phyloP scores from a whole-genome alignment of 2,113 vertebrate genomes.

The Taurulus bubalis region DNA sequence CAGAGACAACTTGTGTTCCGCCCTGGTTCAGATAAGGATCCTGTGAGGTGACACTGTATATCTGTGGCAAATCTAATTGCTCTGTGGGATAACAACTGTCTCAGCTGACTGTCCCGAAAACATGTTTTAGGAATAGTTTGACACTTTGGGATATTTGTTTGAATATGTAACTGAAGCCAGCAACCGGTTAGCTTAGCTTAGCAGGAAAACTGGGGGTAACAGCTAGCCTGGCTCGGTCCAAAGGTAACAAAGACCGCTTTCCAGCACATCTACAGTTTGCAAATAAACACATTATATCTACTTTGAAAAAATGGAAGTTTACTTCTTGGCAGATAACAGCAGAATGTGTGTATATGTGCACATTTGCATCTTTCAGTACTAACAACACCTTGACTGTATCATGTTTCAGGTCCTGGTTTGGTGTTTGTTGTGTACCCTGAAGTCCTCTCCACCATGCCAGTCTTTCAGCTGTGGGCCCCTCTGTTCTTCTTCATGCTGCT shows the following conservation, averaged over 20 bases:
- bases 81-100: neutral
- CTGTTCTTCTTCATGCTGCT: constrained; percentile 86
- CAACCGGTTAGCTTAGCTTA: neutral
- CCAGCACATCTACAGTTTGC: neutral
- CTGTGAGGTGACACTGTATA: neutral
- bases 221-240: neutral
- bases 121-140: neutral
- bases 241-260: neutral
- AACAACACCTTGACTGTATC: neutral
- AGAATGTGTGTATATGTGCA: neutral
- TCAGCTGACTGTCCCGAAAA: neutral
- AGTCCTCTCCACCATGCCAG: constrained; percentile 81
- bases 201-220: neutral
- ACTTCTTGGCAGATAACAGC: neutral
- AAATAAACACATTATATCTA: neutral
- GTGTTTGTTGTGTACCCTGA: constrained; percentile 86
- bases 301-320: neutral
- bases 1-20: constrained; percentile 4
- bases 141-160: neutral
- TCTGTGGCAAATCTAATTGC: neutral
- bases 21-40: neutral
- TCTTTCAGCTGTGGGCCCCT: constrained; percentile 78
- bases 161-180: neutral
- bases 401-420: constrained; percentile 80
- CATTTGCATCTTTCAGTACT: neutral